Percentiles rank a stretch among this genome's conserved stretches.
phyloP scores from a whole-genome alignment of 2,888 invertebrate species.

The Alloscopus bannaensis region DNA sequence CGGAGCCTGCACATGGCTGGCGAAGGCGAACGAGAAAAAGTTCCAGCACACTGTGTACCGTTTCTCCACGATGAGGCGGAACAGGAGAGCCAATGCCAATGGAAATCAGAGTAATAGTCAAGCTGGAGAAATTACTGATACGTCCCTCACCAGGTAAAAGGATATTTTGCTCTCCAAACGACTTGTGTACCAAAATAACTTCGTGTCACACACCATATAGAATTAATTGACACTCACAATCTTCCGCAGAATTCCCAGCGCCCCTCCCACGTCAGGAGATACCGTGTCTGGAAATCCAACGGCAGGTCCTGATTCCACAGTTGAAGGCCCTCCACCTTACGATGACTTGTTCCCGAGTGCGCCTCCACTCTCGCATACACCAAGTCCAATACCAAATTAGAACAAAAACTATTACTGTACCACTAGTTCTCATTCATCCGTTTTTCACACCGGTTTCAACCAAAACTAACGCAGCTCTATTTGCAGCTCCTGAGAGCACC shows the following conservation, averaged over 20 bases:
- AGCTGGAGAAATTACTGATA: conserved; percentile 37
- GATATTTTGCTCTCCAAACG: too few species aligned
- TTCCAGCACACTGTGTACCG: conserved; percentile 68
- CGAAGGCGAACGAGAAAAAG: conserved; percentile 68
- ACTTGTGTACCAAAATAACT: too few species aligned
- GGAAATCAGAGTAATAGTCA: conserved; percentile 10
- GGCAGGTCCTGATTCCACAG: conserved; percentile 31
- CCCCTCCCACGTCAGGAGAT: conserved; percentile 48
- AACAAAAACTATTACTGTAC: too few species aligned
- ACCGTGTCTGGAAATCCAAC: conserved; percentile 6
- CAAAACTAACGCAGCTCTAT: too few species aligned
- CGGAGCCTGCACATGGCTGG: conserved; percentile 67
- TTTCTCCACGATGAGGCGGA: conserved; percentile 63
- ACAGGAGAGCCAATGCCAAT: conserved; percentile 18
- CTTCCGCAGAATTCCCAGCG: conserved; percentile 55
- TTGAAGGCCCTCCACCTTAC: conserved; percentile 62
- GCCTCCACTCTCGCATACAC: conserved; percentile 50
- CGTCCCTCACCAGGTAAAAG: conserved; percentile 46
- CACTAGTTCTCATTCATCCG: too few species aligned
- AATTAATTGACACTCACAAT: too few species aligned
- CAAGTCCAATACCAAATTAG: conserved; percentile 53
- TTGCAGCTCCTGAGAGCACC: too few species aligned
- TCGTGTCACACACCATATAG: too few species aligned
- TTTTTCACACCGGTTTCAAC: too few species aligned
- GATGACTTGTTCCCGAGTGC: conserved; percentile 62